These are phyloP conservation scores for Nasonia longicornis DNA, from an alignment of 1,140 invertebrate genomes.

Conservation along the genomic window DNA sequence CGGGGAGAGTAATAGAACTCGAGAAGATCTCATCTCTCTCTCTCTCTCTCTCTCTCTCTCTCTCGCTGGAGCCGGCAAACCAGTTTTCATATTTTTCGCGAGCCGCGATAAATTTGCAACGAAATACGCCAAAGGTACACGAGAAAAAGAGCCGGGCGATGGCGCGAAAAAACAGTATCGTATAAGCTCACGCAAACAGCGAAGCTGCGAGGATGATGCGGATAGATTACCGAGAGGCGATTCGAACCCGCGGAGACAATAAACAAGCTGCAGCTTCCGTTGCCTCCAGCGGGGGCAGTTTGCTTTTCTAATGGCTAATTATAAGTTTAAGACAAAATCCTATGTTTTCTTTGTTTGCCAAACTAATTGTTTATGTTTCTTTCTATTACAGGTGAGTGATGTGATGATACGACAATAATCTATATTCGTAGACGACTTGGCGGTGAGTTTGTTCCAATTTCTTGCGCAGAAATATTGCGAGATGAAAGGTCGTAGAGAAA, in stretches of 20 bases:
- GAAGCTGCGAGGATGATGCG: neutral
- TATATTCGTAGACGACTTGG: neutral
- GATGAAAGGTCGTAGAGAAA: neutral
- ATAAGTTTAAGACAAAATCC: neutral
- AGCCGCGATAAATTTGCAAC: constrained; percentile 54
- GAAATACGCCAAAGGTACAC: constrained; percentile 54
- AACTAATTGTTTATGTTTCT: constrained; percentile 26
- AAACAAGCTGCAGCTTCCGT: neutral
- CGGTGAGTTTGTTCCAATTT: constrained; percentile 39
- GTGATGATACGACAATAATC: neutral
- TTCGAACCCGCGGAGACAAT: constrained; percentile 28
- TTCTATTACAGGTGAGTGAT: constrained; percentile 40
- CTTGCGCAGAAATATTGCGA: neutral
- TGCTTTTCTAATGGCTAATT: neutral
- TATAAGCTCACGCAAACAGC: neutral
- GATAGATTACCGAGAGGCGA: constrained; percentile 39
- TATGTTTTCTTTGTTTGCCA: neutral
- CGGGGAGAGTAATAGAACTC: constrained; percentile 11
- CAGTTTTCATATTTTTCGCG: constrained; percentile 57
- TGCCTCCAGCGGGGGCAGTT: too few species aligned
- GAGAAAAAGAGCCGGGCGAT: constrained; percentile 24
- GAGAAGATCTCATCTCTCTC: constrained; percentile 54
- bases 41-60: too few species aligned
- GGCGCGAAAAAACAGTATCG: constrained; percentile 35
- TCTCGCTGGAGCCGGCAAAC: constrained; percentile 49